These are phyloP conservation scores for Ciconia stormi DNA, from an alignment of 2,113 vertebrate species.

Conservation along the genomic window DNA sequence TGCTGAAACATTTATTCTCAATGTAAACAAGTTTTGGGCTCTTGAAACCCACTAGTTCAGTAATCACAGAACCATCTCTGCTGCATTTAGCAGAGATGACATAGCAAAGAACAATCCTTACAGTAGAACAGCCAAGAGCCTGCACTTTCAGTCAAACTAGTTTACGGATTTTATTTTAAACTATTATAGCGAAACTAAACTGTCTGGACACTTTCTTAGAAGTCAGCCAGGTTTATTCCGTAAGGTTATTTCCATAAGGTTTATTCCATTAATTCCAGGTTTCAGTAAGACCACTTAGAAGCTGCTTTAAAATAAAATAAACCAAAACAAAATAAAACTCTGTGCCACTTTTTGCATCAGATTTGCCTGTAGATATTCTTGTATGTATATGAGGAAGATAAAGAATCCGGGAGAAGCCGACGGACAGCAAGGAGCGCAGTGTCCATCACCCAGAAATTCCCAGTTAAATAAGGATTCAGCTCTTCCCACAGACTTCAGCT, in stretches of 20 bases:
- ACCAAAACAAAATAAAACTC: background rate
- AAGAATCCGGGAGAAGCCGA: background rate
- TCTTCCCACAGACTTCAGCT: background rate
- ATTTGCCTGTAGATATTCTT: background rate
- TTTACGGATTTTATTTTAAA: background rate
- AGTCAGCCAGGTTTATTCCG: background rate
- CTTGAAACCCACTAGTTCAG: background rate
- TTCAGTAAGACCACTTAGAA: background rate
- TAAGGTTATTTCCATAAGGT: too few relatives aligned
- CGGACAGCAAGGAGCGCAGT: background rate
- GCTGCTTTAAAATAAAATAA: background rate
- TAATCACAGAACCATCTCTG: background rate
- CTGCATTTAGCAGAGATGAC: background rate
- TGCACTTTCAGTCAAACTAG: background rate
- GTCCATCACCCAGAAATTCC: background rate
- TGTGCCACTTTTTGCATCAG: background rate
- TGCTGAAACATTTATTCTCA: background rate
- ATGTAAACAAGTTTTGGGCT: background rate
- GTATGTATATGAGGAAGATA: background rate
- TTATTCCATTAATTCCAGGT: background rate
- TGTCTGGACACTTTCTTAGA: background rate
- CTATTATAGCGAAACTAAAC: background rate
- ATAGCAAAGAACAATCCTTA: background rate
- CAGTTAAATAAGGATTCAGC: background rate
- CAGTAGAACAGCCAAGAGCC: background rate